Conservation (phyloP, 2,113 vertebrate genomes). For the Porphyrio hochstetteri region DNA sequence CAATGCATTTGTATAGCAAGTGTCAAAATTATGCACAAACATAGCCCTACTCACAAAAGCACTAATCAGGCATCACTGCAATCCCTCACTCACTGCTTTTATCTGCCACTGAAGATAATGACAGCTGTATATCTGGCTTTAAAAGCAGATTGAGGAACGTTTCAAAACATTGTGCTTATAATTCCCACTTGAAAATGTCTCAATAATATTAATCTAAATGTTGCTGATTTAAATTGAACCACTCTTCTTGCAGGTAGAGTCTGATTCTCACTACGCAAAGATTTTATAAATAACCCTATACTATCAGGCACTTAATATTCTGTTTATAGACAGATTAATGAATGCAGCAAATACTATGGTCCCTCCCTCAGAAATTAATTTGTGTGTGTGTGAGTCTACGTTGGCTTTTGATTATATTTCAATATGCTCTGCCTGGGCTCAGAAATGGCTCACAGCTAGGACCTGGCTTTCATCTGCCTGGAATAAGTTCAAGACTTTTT, state of each 20-base stretch:
- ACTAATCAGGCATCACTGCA: neutral
- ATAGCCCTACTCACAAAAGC: neutral
- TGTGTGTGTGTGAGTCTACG: neutral
- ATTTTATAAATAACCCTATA: neutral
- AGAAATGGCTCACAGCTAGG: neutral
- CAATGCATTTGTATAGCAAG: neutral
- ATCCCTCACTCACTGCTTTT: neutral
- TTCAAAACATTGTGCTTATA: neutral
- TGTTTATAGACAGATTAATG: neutral
- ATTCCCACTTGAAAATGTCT: neutral
- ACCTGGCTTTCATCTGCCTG: neutral
- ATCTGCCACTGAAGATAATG: neutral
- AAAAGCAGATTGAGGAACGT: neutral
- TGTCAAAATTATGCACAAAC: neutral
- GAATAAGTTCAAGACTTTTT: neutral
- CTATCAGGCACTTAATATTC: neutral
- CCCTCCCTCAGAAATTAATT: neutral
- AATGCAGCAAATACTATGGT: neutral
- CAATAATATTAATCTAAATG: neutral
- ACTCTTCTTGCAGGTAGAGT: neutral
- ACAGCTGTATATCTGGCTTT: neutral
- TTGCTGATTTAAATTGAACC: neutral
- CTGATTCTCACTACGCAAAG: neutral
- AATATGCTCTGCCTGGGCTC: neutral
- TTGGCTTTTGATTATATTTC: neutral